Conservation (phyloP, 2,113 vertebrate genomes). For the Sinocyclocheilus rhinocerous region DNA sequence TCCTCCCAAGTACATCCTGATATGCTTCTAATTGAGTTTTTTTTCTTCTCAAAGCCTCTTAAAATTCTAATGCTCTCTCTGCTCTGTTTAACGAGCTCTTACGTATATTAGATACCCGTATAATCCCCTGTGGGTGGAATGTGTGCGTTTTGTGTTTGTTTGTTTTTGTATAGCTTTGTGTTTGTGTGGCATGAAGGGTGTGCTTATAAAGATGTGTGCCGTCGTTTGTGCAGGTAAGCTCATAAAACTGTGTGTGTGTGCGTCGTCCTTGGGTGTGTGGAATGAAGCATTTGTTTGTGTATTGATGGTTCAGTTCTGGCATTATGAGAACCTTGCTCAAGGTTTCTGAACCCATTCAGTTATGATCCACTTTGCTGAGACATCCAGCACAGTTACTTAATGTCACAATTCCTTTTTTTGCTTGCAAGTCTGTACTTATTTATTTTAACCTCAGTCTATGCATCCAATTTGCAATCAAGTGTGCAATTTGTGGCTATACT, state of each 20-base stretch:
- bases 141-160: not conserved
- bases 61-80: slow-evolving; percentile 18
- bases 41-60: slow-evolving; percentile 23
- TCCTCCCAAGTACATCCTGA: not conserved
- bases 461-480: slow-evolving; percentile 22
- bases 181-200: not conserved
- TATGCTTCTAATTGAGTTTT: slow-evolving; percentile 15
- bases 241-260: not conserved
- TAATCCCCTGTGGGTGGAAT: slow-evolving; percentile 10
- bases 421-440: not conserved
- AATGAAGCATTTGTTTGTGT: slow-evolving; percentile 35
- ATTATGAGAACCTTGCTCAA: slow-evolving; percentile 24
- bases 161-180: not conserved
- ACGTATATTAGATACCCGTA: slow-evolving; percentile 11
- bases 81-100: slow-evolving; percentile 44
- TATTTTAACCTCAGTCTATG: not conserved
- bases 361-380: not conserved
- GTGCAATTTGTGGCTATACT: slow-evolving; percentile 10
- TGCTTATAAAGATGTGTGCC: not conserved
- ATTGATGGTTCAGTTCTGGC: slow-evolving; percentile 17
- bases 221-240: not conserved
- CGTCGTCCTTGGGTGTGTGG: slow-evolving; percentile 20
- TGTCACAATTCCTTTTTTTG: not conserved
- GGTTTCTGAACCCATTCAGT: slow-evolving; percentile 21
- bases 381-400: not conserved